Percentiles rank a stretch among this genome's conserved stretches.
phyloP scores from a whole-genome alignment of 2,888 invertebrate species.

The Caenorhabditis uteleia region DNA sequence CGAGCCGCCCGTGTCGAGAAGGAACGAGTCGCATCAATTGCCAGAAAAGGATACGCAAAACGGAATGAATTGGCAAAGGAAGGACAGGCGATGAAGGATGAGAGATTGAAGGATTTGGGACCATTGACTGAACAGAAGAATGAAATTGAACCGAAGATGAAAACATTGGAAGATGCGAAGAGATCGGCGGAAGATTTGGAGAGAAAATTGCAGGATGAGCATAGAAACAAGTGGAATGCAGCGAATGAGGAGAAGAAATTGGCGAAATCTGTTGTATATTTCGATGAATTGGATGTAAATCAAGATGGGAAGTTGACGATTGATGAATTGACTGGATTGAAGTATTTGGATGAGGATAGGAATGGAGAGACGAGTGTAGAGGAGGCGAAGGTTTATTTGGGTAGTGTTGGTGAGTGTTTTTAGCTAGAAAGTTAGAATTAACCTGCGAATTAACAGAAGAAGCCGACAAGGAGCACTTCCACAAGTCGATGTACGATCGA shows the following conservation, averaged over 20 bases:
- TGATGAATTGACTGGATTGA: slow-evolving; percentile 75
- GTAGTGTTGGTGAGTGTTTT: slow-evolving; percentile 14
- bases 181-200: slow-evolving; percentile 81
- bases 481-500: slow-evolving; percentile 41
- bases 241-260: slow-evolving; percentile 5
- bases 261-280: slow-evolving; percentile 73
- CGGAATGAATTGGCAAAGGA: slow-evolving; percentile 79
- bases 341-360: slow-evolving; percentile 85
- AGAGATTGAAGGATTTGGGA: slow-evolving; percentile 75
- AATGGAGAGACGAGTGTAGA: slow-evolving; percentile 87
- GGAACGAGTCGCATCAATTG: slow-evolving; percentile 76
- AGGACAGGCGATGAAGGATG: slow-evolving; percentile 79
- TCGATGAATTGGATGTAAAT: slow-evolving; percentile 82
- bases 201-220: slow-evolving; percentile 76
- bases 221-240: slow-evolving; percentile 70
- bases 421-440: background rate
- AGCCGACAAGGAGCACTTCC: slow-evolving; percentile 65
- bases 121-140: slow-evolving; percentile 77
- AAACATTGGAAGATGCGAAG: slow-evolving; percentile 69
- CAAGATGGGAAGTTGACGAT: slow-evolving; percentile 78
- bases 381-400: slow-evolving; percentile 76
- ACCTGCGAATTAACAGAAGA: slow-evolving; percentile 22
- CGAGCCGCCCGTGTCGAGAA: slow-evolving; percentile 74
- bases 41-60: slow-evolving; percentile 82
- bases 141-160: slow-evolving; percentile 79